Percentiles rank a stretch among this genome's conserved stretches.
These are phyloP conservation scores for Hybognathus amarus DNA, from an alignment of 2,797 vertebrate genomes.

Conservation along the genomic window DNA sequence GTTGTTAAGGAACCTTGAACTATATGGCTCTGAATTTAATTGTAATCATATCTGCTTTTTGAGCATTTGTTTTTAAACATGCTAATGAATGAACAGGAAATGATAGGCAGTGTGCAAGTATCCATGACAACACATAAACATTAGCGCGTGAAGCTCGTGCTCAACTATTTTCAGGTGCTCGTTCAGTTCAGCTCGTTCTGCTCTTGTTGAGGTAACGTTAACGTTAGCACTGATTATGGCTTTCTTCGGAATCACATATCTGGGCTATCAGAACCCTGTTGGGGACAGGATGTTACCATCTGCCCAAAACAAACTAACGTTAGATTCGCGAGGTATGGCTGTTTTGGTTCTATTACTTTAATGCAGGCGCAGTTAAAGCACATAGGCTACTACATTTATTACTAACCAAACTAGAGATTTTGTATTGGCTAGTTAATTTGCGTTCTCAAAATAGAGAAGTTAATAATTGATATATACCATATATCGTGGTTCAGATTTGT, in stretches of 20 bases:
- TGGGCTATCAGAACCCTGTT: conserved; percentile 79
- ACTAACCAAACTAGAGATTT: no score
- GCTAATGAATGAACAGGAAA: background rate
- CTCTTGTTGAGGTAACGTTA: background rate
- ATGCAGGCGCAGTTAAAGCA: background rate
- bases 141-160: background rate
- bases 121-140: conserved; percentile 59
- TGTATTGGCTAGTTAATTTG: no score
- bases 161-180: background rate
- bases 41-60: background rate
- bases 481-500: no score
- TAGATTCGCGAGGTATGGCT: conserved; percentile 36
- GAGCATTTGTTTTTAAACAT: background rate
- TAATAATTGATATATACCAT: no score
- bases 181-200: no score
- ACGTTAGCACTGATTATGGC: conserved; percentile 75
- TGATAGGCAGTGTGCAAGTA: conserved; percentile 46
- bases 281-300: conserved; percentile 59
- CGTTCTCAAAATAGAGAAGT: no score
- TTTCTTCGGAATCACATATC: conserved; percentile 77
- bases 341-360: background rate
- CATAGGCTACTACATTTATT: no score
- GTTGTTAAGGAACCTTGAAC: background rate
- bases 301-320: conserved; percentile 20
- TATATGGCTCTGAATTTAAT: background rate